Base-by-base conservation (phyloP, 2,113 vertebrate genomes). In the Nothoprocta pentlandii region DNA sequence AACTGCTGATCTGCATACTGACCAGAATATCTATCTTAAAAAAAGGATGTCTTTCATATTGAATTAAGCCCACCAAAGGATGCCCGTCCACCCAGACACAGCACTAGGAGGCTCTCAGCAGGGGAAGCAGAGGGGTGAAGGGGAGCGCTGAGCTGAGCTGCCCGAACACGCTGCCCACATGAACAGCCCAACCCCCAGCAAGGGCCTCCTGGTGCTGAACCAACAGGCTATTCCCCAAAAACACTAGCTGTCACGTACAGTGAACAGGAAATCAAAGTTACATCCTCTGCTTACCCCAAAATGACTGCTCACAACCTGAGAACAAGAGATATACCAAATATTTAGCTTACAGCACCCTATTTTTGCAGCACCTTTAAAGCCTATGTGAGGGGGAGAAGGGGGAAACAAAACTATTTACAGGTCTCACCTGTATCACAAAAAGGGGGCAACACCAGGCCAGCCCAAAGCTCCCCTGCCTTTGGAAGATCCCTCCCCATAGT, bases 391-490 rank as follows among this genome's bases (percentile, higher is more conserved):
- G 47, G 47, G 4, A 11, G 49, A 19, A 49, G 46, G 32, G 39
- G 12, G 42, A 53, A 63, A 36, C 11, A 5, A n/a, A 80, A 20
- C 13, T 69, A 9, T 34, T 44, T 28, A 49, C 44, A 17, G 64
- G 42, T 19, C 12, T 12, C 19, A 10, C 10, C 44, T 39, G 67
- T 41, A 9, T 32, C 61, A n/a, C 26, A 16, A 47, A 32, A 6
- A 39, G 7, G 3, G 32, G 34, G 6, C 32, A 51, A 71, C 2
- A 32, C 13, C 70, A 83, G 44, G 36, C 12, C 67, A 66, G 59
- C 21, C 1, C 0, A 12, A 1, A 47, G 7, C 28, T 54, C 22
- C 61, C 34, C 69, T 39, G 17, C 30, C 17, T 28, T 5, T 1
- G 15, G 66, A 14, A 70, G 73, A 56, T 77, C 61, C 47, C 36